Percentiles rank a stretch among this genome's conserved stretches.
phyloP scores from a whole-genome alignment of 2,797 vertebrate genomes.

The Coreius guichenoti region DNA sequence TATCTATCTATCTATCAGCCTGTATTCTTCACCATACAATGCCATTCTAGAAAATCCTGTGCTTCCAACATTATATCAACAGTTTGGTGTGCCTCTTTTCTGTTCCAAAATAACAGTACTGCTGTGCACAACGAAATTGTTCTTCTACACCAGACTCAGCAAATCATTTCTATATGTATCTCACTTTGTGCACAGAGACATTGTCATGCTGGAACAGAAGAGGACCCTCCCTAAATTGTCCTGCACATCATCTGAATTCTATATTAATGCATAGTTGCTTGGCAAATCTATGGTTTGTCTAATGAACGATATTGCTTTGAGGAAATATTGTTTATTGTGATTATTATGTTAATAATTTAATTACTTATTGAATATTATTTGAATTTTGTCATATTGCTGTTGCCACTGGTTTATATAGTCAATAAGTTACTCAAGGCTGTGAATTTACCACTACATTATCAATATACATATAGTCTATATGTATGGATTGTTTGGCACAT shows the following conservation, averaged over 20 bases:
- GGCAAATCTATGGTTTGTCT: background rate
- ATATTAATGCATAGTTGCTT: background rate
- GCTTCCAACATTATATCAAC: background rate
- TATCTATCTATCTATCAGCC: no score
- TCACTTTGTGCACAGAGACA: background rate
- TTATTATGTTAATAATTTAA: background rate
- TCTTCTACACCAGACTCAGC: background rate
- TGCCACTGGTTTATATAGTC: background rate
- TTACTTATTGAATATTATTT: background rate
- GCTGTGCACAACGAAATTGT: background rate
- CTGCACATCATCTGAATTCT: background rate
- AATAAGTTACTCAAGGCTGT: background rate
- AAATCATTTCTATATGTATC: background rate
- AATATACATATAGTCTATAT: background rate
- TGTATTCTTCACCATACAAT: background rate
- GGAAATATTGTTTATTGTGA: background rate
- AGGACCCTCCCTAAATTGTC: background rate
- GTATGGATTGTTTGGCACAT: background rate
- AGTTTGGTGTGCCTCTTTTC: background rate
- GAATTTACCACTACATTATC: background rate
- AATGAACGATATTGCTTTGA: slow-evolving; percentile 1
- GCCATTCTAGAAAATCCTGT: background rate
- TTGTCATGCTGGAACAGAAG: background rate
- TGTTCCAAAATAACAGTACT: background rate
- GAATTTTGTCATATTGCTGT: background rate